Evolutionary conservation across 2,113 vertebrate species (phyloP), one percentile per base, ranked within the genome.

Genomic region (Osmerus eperlanus): DNA sequence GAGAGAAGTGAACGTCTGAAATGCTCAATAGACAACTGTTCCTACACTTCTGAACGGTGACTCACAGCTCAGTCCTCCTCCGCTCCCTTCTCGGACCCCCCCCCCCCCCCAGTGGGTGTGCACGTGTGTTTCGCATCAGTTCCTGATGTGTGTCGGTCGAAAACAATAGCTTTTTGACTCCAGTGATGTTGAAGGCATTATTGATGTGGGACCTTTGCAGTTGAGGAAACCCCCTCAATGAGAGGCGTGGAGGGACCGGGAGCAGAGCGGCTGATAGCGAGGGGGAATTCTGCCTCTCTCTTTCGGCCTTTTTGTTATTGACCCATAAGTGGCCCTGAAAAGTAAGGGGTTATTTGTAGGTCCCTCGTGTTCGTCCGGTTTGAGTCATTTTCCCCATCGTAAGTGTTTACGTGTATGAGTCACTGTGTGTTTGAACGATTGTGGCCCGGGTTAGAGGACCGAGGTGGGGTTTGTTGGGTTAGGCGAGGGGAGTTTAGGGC

Each of bases 331-430:
- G 36, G 72, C 53, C 60, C 32, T 29, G 68, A 83, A 75, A 56
- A 73, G 53, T 56, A 74, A 47, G 25, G 19, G 41, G 63, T 71
- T 75, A 74, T 80, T 77, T 78, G 70, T 78, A 77, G 72, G 52
- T 41, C 55, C 25, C 41, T 41, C 60, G 25, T 41, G 18, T 71
- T 67, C 68, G 2, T 2, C 62, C 6, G 14, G 28, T 36, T 41
- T 19, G 21, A 14, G 11, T 61, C 25, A 32, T 64, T 64, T 32
- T 32, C 62, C 18, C 62, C 8, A 15, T n/a, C 60, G 25, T 54
- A 56, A 55, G 51, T 32, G 32, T 52, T 29, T 9, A n/a, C 15
- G 21, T 28, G 66, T 28, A 23, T 25, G 66, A 28, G 66, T 67
- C 52, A 29, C 52, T 36, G 52, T 68, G 53, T 56, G 25, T 58